Conservation (phyloP, 2,113 vertebrate species). For the Myodes glareolus region DNA sequence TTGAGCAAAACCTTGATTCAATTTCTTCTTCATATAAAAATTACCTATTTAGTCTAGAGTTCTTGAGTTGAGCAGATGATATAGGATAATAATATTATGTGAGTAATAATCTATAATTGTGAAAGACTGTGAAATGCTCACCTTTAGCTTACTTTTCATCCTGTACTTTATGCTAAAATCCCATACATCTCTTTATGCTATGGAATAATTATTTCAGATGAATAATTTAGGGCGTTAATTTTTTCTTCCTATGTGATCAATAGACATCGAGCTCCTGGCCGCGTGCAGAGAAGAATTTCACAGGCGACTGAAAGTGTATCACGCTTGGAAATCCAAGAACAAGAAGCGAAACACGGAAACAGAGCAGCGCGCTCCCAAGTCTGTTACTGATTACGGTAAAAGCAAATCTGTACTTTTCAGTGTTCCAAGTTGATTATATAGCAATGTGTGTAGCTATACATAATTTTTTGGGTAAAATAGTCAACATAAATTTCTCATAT, state of each 20-base stretch:
- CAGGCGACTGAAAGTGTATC: slow-evolving; percentile 97
- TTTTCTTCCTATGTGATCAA: slow-evolving; percentile 5
- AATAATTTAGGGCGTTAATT: slow-evolving; percentile 10
- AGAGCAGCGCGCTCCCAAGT: slow-evolving; percentile 95
- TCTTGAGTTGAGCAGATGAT: not conserved
- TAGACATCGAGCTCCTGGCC: slow-evolving; percentile 97
- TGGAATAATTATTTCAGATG: not conserved
- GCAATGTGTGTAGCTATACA: not conserved
- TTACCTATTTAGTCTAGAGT: not conserved
- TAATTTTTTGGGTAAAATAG: slow-evolving; percentile 22
- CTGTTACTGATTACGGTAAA: slow-evolving; percentile 96
- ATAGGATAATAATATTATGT: not conserved
- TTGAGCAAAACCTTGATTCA: slow-evolving; percentile 7
- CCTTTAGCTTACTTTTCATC: slow-evolving; percentile 24
- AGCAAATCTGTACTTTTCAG: slow-evolving; percentile 62
- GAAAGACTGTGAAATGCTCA: not conserved
- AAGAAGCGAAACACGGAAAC: slow-evolving; percentile 95
- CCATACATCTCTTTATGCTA: not conserved
- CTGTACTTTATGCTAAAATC: slow-evolving; percentile 31
- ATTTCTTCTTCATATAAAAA: slow-evolving; percentile 16
- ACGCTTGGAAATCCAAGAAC: slow-evolving; percentile 99
- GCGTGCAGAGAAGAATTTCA: slow-evolving; percentile 99
- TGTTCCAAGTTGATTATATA: not conserved
- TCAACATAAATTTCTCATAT: not conserved
- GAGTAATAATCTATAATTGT: not conserved